Percentiles rank a stretch among this genome's conserved stretches.
Evolutionary conservation across 2,113 vertebrate genomes (phyloP).

Genomic region (Orientallactaga bullata): DNA sequence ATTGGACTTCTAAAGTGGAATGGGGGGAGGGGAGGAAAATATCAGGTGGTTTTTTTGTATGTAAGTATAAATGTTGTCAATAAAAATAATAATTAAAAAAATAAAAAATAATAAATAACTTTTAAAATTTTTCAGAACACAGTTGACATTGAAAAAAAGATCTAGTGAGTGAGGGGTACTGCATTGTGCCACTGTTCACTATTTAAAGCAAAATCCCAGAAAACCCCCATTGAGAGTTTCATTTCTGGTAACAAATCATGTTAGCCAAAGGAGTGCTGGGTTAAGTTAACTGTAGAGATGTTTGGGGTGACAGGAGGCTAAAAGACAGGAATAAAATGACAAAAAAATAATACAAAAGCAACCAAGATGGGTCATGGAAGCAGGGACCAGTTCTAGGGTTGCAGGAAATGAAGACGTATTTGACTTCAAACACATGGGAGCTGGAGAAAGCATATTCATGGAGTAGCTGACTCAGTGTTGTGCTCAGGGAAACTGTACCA

Average conservation of each 20-base stretch:
- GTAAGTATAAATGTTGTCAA: no score
- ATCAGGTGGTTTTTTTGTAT: no score
- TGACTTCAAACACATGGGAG: neutral
- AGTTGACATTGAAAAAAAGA: neutral
- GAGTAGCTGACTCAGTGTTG: no score
- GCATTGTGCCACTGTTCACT: neutral
- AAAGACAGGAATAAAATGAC: neutral
- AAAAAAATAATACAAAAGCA: neutral
- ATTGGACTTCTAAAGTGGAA: no score
- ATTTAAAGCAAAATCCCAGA: neutral
- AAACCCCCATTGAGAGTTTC: neutral
- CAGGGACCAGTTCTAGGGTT: neutral
- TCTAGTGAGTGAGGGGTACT: accelerated
- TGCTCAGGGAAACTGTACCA: neutral
- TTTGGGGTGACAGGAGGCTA: neutral
- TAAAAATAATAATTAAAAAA: no score
- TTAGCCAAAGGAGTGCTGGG: neutral
- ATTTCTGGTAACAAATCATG: neutral
- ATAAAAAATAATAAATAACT: no score
- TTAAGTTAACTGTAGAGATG: neutral
- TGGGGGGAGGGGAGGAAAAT: no score
- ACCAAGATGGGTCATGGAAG: neutral
- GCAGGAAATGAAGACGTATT: neutral
- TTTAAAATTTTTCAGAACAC: neutral
- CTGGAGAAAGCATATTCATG: neutral